Evolutionary conservation across 2,113 vertebrate species (phyloP), one percentile per base, ranked within the genome.

Genomic region (Chlamydotis undulata): DNA sequence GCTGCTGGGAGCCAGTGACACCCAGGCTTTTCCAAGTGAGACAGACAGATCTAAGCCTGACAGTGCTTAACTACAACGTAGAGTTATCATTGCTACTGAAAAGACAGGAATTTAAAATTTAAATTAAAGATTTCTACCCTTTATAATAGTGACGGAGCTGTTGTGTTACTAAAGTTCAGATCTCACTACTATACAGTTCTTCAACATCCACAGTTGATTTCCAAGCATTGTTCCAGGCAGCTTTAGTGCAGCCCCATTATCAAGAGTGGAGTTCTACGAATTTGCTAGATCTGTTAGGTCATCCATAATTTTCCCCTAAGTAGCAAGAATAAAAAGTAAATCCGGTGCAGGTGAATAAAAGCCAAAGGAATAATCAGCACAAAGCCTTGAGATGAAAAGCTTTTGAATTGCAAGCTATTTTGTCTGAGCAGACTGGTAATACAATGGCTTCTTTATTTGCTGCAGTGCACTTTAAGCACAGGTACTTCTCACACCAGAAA

Each of bases 311-410:
- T 83, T 83, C 49, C 22, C 33, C 14, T 69, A 75, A 84, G 43
- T 8, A 43, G 18, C 60, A 87, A 71, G 39, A 71, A 84, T 41
- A 84, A 79, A 93, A 95, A 68, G 8, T 31, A 93, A 88, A 92
- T 11, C 26, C 33, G 23, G n/a, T 65, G 53, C 35, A 60, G 43
- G 35, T 50, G 53, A 83, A 53, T 65, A 26, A 63, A 89, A 94
- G 43, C 26, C 33, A 89, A 93, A 85, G 22, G 41, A 87, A 91
- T 78, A 89, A 85, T 73, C 69, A 79, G 61, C 12, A 57, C 23
- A 81, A 95, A 96, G 60, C n/a, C 69, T 65, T 57, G 31, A 71
- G 69, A 93, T 73, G 25, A 87, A 93, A 87, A 55, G 35, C 50
- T 78, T 94, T 59, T 68, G 39, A 89, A 91, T 70, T 53, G 47